Evolutionary conservation across 1,140 invertebrate species (phyloP), one percentile per base, ranked within the genome.

Genomic region (Eupristina koningsbergeri): DNA sequence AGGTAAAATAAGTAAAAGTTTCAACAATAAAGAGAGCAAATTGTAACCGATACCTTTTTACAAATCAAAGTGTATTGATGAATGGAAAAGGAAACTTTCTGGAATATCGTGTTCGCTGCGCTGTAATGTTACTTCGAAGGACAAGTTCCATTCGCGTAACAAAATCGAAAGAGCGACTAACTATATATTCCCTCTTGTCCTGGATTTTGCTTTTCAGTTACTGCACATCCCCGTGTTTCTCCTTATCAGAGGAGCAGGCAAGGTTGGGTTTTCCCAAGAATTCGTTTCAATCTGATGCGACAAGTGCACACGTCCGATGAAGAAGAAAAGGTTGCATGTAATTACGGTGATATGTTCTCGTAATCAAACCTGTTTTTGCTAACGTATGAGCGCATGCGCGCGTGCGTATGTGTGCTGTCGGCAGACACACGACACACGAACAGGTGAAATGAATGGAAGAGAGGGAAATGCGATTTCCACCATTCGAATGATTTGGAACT

Each of bases 361-460:
- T 9, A 31, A 81, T 74, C 50, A 36, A 74, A 81, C 73, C 80
- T 64, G n/a, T 67, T 81, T 81, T 74, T 41, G 64, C 26, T 53
- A 22, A 71, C 29, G 53, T 63, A 13, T 15, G n/a, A n/a, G 53
- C 36, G 50, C 36, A 34, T n/a, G n/a, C 50, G 0, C 15, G 36
- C 29, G 17, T 41, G 64, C 41, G 58, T 34, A 58, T 45, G 5
- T 26, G 69, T n/a, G n/a, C 22, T 73, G 45, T n/a, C 22, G 13
- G 5, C 71, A 22, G 41, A 5, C 7, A 29, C 11, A 74, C 29
- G 11, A n/a, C n/a, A n/a, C n/a, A n/a, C n/a, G 15, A 53, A 34
- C 11, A 76, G 45, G 19, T 34, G 75, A 77, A 26, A 53, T 41
- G 31, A 39, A 31, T 17, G 50, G 6, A 17, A 53, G 19, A 17